Conservation (phyloP, 53 echinoderm and acorn worm genomes). For the Holothuria scabra region DNA sequence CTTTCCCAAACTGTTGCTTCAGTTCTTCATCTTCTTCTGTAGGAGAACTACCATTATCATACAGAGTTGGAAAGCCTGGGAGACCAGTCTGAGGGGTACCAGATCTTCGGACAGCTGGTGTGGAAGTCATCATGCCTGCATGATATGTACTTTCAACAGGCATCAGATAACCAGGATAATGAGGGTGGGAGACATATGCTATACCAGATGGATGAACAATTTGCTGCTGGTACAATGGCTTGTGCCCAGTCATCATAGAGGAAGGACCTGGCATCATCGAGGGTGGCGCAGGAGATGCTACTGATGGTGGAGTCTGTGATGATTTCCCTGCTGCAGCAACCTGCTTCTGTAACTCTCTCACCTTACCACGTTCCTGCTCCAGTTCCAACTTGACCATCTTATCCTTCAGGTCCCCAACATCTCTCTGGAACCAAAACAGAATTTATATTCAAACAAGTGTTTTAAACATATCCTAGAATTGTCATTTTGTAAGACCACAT, state of each 20-base stretch:
- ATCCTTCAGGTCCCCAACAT: slow-evolving; percentile 26
- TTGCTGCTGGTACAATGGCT: slow-evolving; percentile 23
- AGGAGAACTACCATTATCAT: slow-evolving; percentile 24
- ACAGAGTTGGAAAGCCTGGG: background rate
- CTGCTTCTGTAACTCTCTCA: slow-evolving; percentile 26
- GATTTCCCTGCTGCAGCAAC: slow-evolving; percentile 31
- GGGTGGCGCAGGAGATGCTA: slow-evolving; percentile 15
- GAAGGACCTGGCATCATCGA: slow-evolving; percentile 29
- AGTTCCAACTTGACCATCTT: slow-evolving; percentile 32
- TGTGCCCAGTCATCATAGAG: slow-evolving; percentile 22
- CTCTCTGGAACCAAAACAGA: background rate
- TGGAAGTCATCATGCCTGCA: slow-evolving; percentile 32
- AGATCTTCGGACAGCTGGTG: slow-evolving; percentile 15
- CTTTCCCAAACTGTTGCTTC: slow-evolving; percentile 40
- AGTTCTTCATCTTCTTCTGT: slow-evolving; percentile 45
- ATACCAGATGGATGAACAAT: slow-evolving; percentile 4
- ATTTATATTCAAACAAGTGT: too few relatives aligned
- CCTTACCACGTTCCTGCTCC: slow-evolving; percentile 34
- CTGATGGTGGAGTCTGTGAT: slow-evolving; percentile 11
- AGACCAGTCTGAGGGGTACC: slow-evolving; percentile 12
- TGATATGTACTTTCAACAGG: slow-evolving; percentile 12
- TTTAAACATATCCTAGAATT: too few relatives aligned
- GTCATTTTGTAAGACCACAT: too few relatives aligned
- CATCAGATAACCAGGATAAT: slow-evolving; percentile 20
- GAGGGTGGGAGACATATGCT: slow-evolving; percentile 34